phyloP scores from a whole-genome alignment of 2,797 vertebrate species.

The Lacerta viridis region DNA sequence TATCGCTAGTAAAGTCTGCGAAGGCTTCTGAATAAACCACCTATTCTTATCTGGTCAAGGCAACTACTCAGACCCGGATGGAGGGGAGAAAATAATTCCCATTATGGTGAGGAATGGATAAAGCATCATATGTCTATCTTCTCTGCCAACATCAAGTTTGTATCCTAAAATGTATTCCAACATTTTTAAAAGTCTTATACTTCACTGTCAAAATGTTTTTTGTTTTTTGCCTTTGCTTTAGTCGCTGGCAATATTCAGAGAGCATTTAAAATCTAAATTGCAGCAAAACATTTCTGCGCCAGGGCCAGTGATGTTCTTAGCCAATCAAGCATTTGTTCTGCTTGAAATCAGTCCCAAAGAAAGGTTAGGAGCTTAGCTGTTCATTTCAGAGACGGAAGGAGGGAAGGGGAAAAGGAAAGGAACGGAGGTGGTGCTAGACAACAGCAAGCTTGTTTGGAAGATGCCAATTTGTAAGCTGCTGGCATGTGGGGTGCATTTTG shows the following conservation, averaged over 20 bases:
- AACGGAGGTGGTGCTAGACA: neutral
- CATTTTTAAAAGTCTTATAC: neutral
- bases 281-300: neutral
- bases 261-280: conserved; percentile 43
- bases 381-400: conserved; percentile 19
- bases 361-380: conserved; percentile 18
- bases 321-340: accelerated
- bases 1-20: accelerated
- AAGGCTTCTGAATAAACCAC: neutral
- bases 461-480: conserved; percentile 56
- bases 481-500: conserved; percentile 46
- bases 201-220: conserved; percentile 61
- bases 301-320: conserved; percentile 1
- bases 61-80: conserved; percentile 31
- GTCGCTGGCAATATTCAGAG: conserved; percentile 49
- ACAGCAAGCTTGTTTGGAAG: conserved; percentile 46
- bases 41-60: conserved; percentile 28
- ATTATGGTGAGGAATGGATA: conserved; percentile 23
- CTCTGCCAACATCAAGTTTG: conserved; percentile 39
- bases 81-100: conserved; percentile 24
- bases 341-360: conserved; percentile 39
- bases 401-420: accelerated
- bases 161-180: conserved; percentile 44
- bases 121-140: conserved; percentile 51
- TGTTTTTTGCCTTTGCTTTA: neutral